These are phyloP conservation scores for Eleginops maclovinus DNA, from an alignment of 2,113 vertebrate genomes.

Conservation along the genomic window DNA sequence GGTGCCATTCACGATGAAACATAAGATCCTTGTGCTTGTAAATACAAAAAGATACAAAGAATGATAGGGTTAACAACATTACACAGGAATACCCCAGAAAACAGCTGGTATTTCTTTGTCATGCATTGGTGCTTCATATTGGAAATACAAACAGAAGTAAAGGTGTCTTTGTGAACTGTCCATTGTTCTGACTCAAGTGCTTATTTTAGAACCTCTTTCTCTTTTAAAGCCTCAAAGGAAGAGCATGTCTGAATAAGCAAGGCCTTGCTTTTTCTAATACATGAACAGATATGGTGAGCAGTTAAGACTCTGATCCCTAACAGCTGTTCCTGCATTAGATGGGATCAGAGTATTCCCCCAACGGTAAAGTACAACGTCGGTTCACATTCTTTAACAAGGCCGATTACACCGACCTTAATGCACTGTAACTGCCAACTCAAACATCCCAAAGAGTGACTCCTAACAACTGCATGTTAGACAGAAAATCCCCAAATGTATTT, in stretches of 20 bases:
- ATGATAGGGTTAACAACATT: conserved; percentile 8
- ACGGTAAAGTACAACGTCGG: conserved; percentile 51
- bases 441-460: neutral
- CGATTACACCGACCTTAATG: conserved; percentile 54
- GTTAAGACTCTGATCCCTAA: conserved; percentile 78
- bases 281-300: conserved; percentile 71
- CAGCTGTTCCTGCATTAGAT: conserved; percentile 82
- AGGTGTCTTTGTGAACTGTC: conserved; percentile 40
- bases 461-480: neutral
- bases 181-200: conserved; percentile 41
- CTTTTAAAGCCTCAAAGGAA: conserved; percentile 58
- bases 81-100: conserved; percentile 10
- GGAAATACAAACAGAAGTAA: conserved; percentile 43
- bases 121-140: conserved; percentile 33
- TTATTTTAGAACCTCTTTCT: conserved; percentile 65
- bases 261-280: conserved; percentile 66
- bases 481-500: neutral
- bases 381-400: conserved; percentile 76
- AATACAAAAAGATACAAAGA: conserved; percentile 33
- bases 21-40: neutral
- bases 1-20: conserved; percentile 24
- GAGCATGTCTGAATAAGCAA: conserved; percentile 70
- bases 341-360: conserved; percentile 78
- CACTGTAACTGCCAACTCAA: conserved; percentile 26
- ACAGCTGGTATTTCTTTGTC: conserved; percentile 40